Evolutionary conservation across 2,888 invertebrate genomes (phyloP).

Genomic region (Zelleria hepariella): DNA sequence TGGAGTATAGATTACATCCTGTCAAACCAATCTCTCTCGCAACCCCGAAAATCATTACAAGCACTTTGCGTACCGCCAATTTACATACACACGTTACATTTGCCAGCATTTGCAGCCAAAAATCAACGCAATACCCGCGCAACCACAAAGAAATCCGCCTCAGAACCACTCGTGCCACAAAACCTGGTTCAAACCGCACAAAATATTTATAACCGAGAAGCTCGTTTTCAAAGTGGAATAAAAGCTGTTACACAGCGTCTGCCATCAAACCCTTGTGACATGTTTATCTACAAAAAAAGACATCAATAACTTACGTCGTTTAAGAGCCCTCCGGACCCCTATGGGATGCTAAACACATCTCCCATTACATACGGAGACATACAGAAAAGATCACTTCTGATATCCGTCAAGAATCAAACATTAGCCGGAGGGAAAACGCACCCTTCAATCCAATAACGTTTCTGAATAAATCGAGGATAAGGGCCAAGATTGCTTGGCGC

Average conservation of each 20-base stretch:
- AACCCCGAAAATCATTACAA: not conserved
- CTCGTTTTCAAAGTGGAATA: not conserved
- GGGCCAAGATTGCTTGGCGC: not conserved
- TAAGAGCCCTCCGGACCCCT: slow-evolving; percentile 25
- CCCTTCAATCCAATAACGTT: slow-evolving; percentile 8
- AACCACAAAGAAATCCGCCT: not conserved
- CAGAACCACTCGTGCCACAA: not conserved
- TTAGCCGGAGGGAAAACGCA: slow-evolving; percentile 30
- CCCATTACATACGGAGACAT: slow-evolving; percentile 31
- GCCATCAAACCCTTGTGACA: slow-evolving; percentile 17
- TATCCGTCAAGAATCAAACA: slow-evolving; percentile 65
- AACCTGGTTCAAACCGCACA: not conserved
- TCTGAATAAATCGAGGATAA: slow-evolving; percentile 12
- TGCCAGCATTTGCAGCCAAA: not conserved
- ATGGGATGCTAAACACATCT: slow-evolving; percentile 22
- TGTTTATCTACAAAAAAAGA: slow-evolving; percentile 55
- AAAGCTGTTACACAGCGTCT: not conserved
- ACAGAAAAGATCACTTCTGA: slow-evolving; percentile 54
- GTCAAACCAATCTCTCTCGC: not conserved
- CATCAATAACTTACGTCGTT: slow-evolving; percentile 60
- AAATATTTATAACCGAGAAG: slow-evolving; percentile 21
- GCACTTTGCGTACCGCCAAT: not conserved
- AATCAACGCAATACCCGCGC: slow-evolving; percentile 26
- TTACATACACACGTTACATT: not conserved
- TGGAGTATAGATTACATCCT: no score